Conservation (phyloP, 2,797 vertebrate genomes). For the Spondyliosoma cantharus region DNA sequence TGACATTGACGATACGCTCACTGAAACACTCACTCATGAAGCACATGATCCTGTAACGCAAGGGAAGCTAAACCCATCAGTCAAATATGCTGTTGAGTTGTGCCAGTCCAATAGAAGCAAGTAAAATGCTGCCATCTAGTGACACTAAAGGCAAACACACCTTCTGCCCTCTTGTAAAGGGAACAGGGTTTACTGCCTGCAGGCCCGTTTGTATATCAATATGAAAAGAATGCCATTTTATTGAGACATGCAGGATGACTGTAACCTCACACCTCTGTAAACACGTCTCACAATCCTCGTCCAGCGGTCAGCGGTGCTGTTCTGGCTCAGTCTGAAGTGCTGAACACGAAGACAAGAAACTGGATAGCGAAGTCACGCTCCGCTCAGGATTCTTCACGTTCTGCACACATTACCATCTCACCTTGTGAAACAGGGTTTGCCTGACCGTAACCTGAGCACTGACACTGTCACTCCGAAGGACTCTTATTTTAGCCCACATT, state of each 20-base stretch:
- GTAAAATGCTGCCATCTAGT: conserved; percentile 60
- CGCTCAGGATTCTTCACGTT: conserved; percentile 27
- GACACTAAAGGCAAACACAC: neutral
- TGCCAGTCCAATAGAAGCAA: neutral
- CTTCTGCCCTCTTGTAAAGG: neutral
- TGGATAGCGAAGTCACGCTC: conserved; percentile 12
- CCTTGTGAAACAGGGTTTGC: conserved; percentile 10
- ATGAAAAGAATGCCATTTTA: neutral
- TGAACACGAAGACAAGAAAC: conserved; percentile 32
- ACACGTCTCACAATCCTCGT: neutral
- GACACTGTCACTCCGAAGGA: conserved; percentile 1
- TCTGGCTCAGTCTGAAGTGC: conserved; percentile 25
- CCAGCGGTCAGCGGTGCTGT: conserved; percentile 7
- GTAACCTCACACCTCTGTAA: conserved; percentile 5
- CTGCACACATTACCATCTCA: conserved; percentile 42
- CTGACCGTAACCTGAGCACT: conserved; percentile 34
- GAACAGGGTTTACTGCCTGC: too few species aligned
- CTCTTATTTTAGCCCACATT: conserved; percentile 12
- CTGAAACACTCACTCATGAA: neutral
- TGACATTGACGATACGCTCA: conserved; percentile 22
- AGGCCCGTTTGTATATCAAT: neutral
- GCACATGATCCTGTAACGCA: neutral
- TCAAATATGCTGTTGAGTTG: neutral
- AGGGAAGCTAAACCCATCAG: neutral
- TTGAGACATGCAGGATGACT: neutral